phyloP scores from a whole-genome alignment of 2,113 vertebrate species.

The Microcebus griseorufus region DNA sequence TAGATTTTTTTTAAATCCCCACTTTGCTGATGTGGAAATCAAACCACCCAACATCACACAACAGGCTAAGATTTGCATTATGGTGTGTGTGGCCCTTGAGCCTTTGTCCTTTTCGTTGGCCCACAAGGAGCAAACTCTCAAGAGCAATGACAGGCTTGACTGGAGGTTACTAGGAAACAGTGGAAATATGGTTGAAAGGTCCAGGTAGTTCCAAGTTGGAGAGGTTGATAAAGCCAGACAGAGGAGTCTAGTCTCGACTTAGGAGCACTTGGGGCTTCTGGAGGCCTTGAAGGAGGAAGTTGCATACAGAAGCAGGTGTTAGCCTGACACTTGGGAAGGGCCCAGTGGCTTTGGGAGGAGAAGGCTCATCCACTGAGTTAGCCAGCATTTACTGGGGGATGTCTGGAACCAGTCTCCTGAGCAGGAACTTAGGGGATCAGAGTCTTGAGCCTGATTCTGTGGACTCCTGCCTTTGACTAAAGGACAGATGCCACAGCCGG shows the following conservation, averaged over 20 bases:
- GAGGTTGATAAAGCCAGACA: background rate
- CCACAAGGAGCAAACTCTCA: background rate
- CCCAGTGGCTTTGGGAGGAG: background rate
- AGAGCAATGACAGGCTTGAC: background rate
- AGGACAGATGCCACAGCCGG: background rate
- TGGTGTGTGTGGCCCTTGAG: background rate
- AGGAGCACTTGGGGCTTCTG: background rate
- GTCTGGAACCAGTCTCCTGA: no score
- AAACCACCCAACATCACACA: background rate
- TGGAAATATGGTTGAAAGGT: background rate
- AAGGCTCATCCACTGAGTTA: no score
- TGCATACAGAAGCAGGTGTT: background rate
- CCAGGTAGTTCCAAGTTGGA: background rate
- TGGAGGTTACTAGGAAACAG: background rate
- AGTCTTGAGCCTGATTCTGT: background rate
- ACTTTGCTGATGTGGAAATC: background rate
- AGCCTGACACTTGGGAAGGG: background rate
- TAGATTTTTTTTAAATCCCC: background rate
- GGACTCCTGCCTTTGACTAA: background rate
- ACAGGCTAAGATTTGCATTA: background rate
- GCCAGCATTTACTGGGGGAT: background rate
- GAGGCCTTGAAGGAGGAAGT: background rate
- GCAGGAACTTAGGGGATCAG: background rate
- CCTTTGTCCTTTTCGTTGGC: background rate
- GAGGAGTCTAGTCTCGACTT: background rate